A percentile compares a stretch with the other conserved stretches of the same genome.
These are phyloP conservation scores for Emydoidea blandingii DNA, from an alignment of 2,797 vertebrate genomes.

Conservation along the genomic window DNA sequence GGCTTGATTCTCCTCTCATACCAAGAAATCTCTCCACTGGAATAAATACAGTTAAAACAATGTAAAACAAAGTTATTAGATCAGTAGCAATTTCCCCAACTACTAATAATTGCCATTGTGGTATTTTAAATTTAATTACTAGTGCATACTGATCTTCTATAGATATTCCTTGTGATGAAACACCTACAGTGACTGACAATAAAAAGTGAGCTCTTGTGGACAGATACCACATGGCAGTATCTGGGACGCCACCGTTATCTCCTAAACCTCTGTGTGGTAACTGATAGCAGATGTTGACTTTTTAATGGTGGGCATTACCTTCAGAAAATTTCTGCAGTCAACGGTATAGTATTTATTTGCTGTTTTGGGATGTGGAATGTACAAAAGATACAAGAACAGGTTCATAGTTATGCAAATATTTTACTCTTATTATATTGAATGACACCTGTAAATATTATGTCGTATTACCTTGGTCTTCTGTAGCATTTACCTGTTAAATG, in stretches of 20 bases:
- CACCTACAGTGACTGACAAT: background rate
- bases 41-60: background rate
- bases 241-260: background rate
- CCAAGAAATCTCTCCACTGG: background rate
- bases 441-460: background rate
- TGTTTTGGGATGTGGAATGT: background rate
- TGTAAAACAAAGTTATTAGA: background rate
- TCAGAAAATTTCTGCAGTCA: background rate
- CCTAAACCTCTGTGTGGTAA: background rate
- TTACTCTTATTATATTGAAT: background rate
- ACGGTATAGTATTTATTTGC: background rate
- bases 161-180: background rate
- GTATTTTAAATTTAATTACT: background rate
- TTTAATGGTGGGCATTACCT: background rate
- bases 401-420: background rate
- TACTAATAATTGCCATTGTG: background rate
- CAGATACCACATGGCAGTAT: background rate
- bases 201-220: background rate
- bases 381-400: background rate
- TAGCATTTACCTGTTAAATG: conserved; percentile 22
- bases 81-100: background rate
- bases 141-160: rapidly evolving
- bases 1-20: background rate
- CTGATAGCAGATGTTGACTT: background rate
- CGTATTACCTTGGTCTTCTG: background rate